phyloP scores from a whole-genome alignment of 2,888 invertebrate genomes.

The Coleophora flavipennella region DNA sequence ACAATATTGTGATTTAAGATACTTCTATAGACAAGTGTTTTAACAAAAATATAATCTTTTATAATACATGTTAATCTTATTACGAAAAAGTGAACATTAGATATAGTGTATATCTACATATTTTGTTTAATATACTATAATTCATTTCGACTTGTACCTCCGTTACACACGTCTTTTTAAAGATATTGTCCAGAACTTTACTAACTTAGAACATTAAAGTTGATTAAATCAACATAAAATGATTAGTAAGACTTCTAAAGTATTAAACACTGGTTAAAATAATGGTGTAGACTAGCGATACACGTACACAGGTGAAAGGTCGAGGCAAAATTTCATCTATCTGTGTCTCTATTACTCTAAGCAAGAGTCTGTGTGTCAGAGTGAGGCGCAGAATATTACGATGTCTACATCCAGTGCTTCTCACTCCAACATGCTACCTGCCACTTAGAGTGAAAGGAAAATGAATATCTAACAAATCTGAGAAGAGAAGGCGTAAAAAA shows the following conservation, averaged over 20 bases:
- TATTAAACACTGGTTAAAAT: slow-evolving; percentile 22
- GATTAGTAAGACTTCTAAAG: neutral
- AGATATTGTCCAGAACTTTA: slow-evolving; percentile 40
- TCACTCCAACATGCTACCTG: too few species aligned
- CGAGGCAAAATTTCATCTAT: slow-evolving; percentile 14
- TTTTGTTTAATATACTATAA: slow-evolving; percentile 32
- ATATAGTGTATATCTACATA: slow-evolving; percentile 18
- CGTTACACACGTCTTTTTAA: slow-evolving; percentile 30
- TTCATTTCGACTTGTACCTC: slow-evolving; percentile 47
- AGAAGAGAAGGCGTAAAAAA: neutral
- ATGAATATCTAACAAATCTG: too few species aligned
- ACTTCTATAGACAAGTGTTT: slow-evolving; percentile 8
- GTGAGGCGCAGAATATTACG: too few species aligned
- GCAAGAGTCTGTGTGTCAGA: too few species aligned
- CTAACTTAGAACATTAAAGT: slow-evolving; percentile 23
- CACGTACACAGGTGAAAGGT: slow-evolving; percentile 27
- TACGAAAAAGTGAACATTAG: slow-evolving; percentile 19
- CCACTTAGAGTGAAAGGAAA: too few species aligned
- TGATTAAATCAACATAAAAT: slow-evolving; percentile 32
- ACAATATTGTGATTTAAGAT: slow-evolving; percentile 18
- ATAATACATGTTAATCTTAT: slow-evolving; percentile 5
- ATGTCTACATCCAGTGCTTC: too few species aligned
- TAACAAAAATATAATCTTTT: slow-evolving; percentile 17
- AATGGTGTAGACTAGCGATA: slow-evolving; percentile 29
- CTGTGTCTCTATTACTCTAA: too few species aligned